A percentile compares a stretch with the other conserved stretches of the same genome.
phyloP scores from a whole-genome alignment of 2,888 invertebrate genomes.

The Cepaea hortensis region DNA sequence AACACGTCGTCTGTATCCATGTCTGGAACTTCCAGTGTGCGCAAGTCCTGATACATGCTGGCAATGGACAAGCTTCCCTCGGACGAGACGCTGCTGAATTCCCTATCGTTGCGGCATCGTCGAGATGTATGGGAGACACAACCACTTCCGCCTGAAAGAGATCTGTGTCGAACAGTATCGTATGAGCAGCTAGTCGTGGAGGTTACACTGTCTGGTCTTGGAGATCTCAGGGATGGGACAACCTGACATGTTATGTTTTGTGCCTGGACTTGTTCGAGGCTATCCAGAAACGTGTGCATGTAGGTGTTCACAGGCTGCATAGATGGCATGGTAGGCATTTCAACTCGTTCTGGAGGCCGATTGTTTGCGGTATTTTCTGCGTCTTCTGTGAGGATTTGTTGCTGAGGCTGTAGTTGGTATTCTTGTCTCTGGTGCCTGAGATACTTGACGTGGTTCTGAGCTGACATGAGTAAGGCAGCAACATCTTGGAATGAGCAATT shows the following conservation, averaged over 20 bases:
- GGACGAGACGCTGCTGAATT: constrained; percentile 34
- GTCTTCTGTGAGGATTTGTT: background rate
- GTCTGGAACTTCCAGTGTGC: constrained; percentile 21
- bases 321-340: background rate
- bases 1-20: constrained; percentile 40
- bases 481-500: too few relatives aligned
- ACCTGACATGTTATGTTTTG: constrained; percentile 20
- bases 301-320: background rate
- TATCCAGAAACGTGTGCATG: background rate
- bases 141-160: constrained; percentile 18
- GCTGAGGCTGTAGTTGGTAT: background rate
- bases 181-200: background rate
- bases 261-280: background rate
- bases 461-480: background rate
- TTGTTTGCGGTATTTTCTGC: background rate
- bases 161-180: background rate
- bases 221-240: constrained; percentile 28
- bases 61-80: constrained; percentile 4
- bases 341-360: background rate
- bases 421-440: background rate
- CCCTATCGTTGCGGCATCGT: background rate
- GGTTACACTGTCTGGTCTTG: background rate
- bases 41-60: background rate
- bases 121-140: background rate
- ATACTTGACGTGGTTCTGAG: background rate